These are phyloP conservation scores for Hipposideros armiger DNA, from an alignment of 2,113 vertebrate species.

Conservation along the genomic window DNA sequence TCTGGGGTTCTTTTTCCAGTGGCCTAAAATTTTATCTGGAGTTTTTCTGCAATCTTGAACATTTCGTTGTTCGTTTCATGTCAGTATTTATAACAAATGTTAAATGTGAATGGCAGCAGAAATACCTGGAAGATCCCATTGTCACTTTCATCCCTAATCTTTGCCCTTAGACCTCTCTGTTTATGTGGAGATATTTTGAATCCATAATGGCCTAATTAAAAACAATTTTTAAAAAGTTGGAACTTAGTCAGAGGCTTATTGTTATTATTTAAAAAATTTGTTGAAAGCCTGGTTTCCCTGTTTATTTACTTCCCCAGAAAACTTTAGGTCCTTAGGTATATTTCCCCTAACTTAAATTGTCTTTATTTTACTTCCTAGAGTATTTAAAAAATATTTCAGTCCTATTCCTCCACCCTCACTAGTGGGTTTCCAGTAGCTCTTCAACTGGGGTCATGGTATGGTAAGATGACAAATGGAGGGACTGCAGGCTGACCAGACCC, in stretches of 20 bases:
- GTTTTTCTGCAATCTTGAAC: background rate
- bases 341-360: background rate
- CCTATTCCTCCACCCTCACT: background rate
- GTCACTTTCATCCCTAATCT: background rate
- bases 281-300: background rate
- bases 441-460: background rate
- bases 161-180: background rate
- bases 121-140: background rate
- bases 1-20: background rate
- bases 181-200: background rate
- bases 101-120: background rate
- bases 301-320: conserved; percentile 44
- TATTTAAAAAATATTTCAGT: background rate
- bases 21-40: background rate
- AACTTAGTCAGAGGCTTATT: background rate
- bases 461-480: background rate
- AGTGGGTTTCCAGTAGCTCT: background rate
- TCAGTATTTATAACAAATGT: background rate
- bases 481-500: background rate
- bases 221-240: background rate
- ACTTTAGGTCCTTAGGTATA: background rate
- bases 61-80: background rate
- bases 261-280: background rate
- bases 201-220: background rate
- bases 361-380: background rate